A percentile compares a stretch with the other conserved stretches of the same genome.
These are phyloP conservation scores for Varanus salvator DNA, from an alignment of 2,113 vertebrate genomes.

Conservation along the genomic window DNA sequence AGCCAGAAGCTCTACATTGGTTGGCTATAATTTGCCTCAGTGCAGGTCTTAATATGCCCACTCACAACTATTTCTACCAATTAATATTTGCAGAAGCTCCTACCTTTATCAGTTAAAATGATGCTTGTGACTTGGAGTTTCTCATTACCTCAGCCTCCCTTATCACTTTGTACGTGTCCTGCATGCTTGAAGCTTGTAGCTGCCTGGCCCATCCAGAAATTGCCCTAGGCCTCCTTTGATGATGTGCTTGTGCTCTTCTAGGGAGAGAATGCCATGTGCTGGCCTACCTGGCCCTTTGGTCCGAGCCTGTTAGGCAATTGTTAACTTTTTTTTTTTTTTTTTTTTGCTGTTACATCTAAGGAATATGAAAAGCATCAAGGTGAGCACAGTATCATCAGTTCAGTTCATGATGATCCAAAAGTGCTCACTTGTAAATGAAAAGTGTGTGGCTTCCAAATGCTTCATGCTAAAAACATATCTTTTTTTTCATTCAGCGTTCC, in stretches of 20 bases:
- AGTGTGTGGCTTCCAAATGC: neutral
- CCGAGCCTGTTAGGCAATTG: too few species aligned
- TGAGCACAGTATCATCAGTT: neutral
- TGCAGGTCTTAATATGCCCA: too few species aligned
- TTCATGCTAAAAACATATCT: neutral
- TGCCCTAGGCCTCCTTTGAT: neutral
- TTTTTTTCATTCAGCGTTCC: constrained; percentile 81
- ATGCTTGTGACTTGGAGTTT: too few species aligned
- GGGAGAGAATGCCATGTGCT: neutral
- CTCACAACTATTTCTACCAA: too few species aligned
- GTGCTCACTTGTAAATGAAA: rapidly evolving
- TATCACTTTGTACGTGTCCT: too few species aligned
- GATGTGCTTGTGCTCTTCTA: neutral
- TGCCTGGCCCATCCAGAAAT: too few species aligned
- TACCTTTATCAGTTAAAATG: too few species aligned
- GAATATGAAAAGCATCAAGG: neutral
- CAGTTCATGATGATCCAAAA: neutral
- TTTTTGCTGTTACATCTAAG: neutral
- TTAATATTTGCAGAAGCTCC: too few species aligned
- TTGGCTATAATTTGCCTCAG: too few species aligned
- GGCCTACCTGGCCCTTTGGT: neutral
- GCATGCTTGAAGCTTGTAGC: too few species aligned
- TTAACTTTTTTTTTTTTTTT: neutral
- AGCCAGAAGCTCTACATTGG: too few species aligned
- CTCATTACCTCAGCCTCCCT: too few species aligned